Conservation (phyloP, 2,888 invertebrate species). For the Hyposoter dolosus region DNA sequence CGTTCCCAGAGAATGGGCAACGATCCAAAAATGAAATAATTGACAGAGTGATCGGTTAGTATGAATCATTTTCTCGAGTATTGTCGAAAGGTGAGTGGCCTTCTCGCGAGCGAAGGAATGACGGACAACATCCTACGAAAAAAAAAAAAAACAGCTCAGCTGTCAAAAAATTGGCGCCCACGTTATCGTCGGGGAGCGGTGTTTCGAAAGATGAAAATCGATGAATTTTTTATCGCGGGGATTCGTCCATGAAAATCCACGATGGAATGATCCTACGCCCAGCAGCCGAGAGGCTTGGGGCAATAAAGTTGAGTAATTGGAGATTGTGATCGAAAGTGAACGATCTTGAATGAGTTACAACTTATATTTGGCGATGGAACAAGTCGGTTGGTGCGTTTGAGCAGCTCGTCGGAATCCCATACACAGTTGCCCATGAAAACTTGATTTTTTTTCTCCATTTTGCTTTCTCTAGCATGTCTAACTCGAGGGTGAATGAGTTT, state of each 20-base stretch:
- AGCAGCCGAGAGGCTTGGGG: neutral
- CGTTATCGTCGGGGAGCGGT: neutral
- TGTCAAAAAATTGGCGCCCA: constrained; percentile 11
- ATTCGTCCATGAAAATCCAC: neutral
- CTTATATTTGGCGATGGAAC: constrained; percentile 50
- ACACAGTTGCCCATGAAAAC: constrained; percentile 7
- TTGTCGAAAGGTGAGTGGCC: constrained; percentile 41
- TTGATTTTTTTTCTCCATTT: neutral
- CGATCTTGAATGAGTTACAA: constrained; percentile 39
- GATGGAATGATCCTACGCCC: neutral
- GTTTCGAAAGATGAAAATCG: neutral
- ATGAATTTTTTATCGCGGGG: neutral
- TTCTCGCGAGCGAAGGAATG: neutral
- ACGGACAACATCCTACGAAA: neutral
- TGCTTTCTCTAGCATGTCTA: constrained; percentile 16
- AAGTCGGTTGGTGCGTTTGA: constrained; percentile 40
- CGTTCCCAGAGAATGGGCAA: constrained; percentile 16
- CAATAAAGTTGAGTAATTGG: constrained; percentile 32
- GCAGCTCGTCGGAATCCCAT: constrained; percentile 27
- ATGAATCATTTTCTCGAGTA: constrained; percentile 11
- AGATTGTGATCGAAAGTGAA: constrained; percentile 47
- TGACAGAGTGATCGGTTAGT: constrained; percentile 18
- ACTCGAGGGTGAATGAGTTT: constrained; percentile 32
- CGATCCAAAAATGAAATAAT: constrained; percentile 40
- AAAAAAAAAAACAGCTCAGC: neutral